These are phyloP conservation scores for Tipula unca DNA, from an alignment of 2,888 invertebrate genomes.

Conservation along the genomic window DNA sequence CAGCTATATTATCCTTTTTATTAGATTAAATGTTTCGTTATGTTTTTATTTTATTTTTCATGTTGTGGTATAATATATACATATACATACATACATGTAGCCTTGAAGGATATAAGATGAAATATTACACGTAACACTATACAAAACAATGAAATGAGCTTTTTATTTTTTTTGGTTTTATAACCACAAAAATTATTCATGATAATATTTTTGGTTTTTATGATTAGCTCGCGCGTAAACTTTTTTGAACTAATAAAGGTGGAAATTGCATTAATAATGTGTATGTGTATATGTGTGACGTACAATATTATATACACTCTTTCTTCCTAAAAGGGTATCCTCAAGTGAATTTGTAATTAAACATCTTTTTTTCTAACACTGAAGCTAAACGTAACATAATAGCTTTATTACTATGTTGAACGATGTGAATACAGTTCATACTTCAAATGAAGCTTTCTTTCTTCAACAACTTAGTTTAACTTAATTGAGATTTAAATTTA, in stretches of 20 bases:
- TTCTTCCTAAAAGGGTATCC: not conserved
- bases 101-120: not conserved
- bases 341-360: not conserved
- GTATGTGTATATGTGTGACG: not conserved
- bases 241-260: not conserved
- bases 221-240: not conserved
- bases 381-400: not conserved
- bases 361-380: not conserved
- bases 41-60: not conserved
- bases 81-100: not conserved
- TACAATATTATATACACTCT: not conserved
- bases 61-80: not conserved
- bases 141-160: not conserved
- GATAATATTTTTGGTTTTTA: not conserved
- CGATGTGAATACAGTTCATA: too few relatives aligned
- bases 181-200: not conserved
- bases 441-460: too few relatives aligned
- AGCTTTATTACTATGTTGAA: too few relatives aligned
- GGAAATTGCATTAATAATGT: not conserved
- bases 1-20: not conserved
- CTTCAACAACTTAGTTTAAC: too few relatives aligned
- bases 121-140: not conserved
- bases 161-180: not conserved
- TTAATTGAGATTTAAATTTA: too few relatives aligned
- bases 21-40: not conserved